Evolutionary conservation across 2,113 vertebrate genomes (phyloP), one percentile per base, ranked within the genome.

Genomic region (Pelecanus crispus): DNA sequence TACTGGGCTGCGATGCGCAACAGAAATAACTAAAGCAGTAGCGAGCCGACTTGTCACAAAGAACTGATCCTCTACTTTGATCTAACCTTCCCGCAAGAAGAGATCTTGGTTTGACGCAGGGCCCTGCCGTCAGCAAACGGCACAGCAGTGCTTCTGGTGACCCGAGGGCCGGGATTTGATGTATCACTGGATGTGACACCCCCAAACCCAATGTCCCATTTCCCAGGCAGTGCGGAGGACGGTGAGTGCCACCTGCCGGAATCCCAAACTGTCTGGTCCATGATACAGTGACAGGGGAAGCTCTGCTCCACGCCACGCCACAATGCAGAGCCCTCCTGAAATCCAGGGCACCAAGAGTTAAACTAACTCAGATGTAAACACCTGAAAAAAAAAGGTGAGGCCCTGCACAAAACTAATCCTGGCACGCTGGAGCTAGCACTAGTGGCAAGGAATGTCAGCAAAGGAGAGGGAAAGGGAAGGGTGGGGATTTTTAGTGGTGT

Each of bases 51-150:
- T 44, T 42, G 31, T n/a, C n/a, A 44, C 38, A 52, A 13, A 67
- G 25, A 81, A 20, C 44, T 5, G 44, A 65, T 29, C 7, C 36
- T 49, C 40, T 13, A 1, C 45, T 61, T 52, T 32, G 50, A 44
- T 14, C 53, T 20, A 31, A 28, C 19, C 6, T 9, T 24, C 32
- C 66, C 56, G 53, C 22, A 42, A 17, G 28, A 25, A 31, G 49
- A 24, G 28, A 53, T 26, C 20, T 11, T 4, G 10, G 7, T 1
- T 14, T 36, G 24, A 38, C 0, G 0, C 5, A 20, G 36, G 22
- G 19, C 19, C n/a, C 17, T 18, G 8, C 3, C 10, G 18, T 15
- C 65, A 36, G 36, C 1, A 0, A 53, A 17, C 0, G 0, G 26
- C 59, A 74, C 7, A 72, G 42, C 31, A 52, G 31, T 8, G 42